Conservation (phyloP, 1,140 invertebrate genomes). For the Dendrolimus punctatus region DNA sequence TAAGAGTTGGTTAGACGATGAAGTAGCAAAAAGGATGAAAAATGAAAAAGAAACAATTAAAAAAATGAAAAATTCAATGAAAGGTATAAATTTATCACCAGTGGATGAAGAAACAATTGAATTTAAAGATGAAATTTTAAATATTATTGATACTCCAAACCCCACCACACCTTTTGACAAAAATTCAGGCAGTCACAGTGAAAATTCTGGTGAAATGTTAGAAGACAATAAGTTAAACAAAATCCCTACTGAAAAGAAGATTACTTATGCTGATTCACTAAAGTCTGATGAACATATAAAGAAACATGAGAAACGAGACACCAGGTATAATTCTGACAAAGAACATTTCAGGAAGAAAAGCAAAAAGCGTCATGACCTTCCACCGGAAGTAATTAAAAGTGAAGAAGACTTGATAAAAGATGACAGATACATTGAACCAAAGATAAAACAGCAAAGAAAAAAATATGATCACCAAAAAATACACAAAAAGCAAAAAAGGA, state of each 20-base stretch:
- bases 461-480: slow-evolving; percentile 41
- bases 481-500: slow-evolving; percentile 53
- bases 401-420: slow-evolving; percentile 52
- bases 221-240: not conserved
- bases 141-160: not conserved
- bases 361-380: slow-evolving; percentile 18
- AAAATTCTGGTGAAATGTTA: too few relatives aligned
- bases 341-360: slow-evolving; percentile 24
- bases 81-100: slow-evolving; percentile 12
- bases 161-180: not conserved
- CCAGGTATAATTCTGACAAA: slow-evolving; percentile 16
- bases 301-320: slow-evolving; percentile 12
- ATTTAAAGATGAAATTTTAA: not conserved
- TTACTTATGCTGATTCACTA: slow-evolving; percentile 46
- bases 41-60: slow-evolving; percentile 32
- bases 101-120: slow-evolving; percentile 16
- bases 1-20: slow-evolving; percentile 52
- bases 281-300: slow-evolving; percentile 28
- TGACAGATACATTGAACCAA: slow-evolving; percentile 40
- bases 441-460: slow-evolving; percentile 40
- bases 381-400: slow-evolving; percentile 21
- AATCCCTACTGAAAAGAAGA: slow-evolving; percentile 12
- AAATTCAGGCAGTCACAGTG: not conserved
- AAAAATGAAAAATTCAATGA: slow-evolving; percentile 20
- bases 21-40: slow-evolving; percentile 42